These are phyloP conservation scores for Apamea crenata DNA, from an alignment of 2,888 invertebrate genomes.

Conservation along the genomic window DNA sequence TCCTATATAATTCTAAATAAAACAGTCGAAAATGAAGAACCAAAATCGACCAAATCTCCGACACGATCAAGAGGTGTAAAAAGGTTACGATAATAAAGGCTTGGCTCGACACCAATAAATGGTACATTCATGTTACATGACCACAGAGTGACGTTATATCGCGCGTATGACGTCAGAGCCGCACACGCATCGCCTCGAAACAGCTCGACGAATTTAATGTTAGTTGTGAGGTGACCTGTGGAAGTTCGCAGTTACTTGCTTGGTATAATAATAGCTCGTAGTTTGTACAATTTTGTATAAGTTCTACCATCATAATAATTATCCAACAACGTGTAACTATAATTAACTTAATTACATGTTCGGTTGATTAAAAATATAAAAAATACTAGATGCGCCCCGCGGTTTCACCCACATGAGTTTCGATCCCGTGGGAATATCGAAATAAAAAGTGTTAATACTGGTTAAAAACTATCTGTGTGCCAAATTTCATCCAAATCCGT, in stretches of 20 bases:
- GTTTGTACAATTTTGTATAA: not conserved
- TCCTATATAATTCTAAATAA: not conserved
- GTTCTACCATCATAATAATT: not conserved
- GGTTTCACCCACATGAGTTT: too few relatives aligned
- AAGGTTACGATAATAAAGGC: conserved; percentile 55
- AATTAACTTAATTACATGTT: not conserved
- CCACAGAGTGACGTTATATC: conserved; percentile 59
- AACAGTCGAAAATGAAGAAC: not conserved
- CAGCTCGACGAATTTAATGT: conserved; percentile 45
- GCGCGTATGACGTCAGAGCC: conserved; percentile 46
- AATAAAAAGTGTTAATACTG: too few relatives aligned
- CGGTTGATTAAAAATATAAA: not conserved
- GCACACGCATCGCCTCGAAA: conserved; percentile 41
- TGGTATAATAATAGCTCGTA: not conserved
- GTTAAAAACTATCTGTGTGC: too few relatives aligned
- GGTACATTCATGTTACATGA: conserved; percentile 49
- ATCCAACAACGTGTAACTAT: not conserved
- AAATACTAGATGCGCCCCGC: too few relatives aligned
- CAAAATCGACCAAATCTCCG: conserved; percentile 15
- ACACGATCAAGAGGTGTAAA: conserved; percentile 46
- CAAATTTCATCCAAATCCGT: too few relatives aligned
- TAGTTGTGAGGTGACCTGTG: conserved; percentile 1
- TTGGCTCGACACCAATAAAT: conserved; percentile 46
- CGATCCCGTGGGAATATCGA: too few relatives aligned
- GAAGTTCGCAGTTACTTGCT: not conserved